Evolutionary conservation across 2,888 invertebrate species (phyloP).

Genomic region (Eristalinus aeneus): DNA sequence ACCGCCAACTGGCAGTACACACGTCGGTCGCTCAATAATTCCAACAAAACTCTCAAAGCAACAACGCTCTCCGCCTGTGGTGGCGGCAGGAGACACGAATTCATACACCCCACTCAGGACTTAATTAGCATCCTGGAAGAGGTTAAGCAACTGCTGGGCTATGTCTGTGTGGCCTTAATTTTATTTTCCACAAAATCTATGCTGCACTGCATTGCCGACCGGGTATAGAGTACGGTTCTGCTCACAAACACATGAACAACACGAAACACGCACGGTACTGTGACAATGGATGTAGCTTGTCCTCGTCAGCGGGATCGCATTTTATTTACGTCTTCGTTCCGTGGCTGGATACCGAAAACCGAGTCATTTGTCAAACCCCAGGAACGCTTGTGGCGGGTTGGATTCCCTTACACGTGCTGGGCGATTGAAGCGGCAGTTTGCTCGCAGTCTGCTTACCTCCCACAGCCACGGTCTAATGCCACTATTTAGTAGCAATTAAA

Average conservation of each 20-base stretch:
- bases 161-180: slow-evolving; percentile 48
- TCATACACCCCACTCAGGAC: neutral
- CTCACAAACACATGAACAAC: too few species aligned
- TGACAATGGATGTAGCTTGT: neutral
- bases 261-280: neutral
- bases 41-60: slow-evolving; percentile 30
- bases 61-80: neutral
- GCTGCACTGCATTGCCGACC: slow-evolving; percentile 9
- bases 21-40: slow-evolving; percentile 26
- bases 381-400: slow-evolving; percentile 7
- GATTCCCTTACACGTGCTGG: neutral
- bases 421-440: neutral
- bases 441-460: neutral
- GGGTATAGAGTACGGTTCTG: neutral
- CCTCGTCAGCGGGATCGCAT: neutral
- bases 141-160: slow-evolving; percentile 6
- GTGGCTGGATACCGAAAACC: neutral
- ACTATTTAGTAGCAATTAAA: slow-evolving; percentile 66
- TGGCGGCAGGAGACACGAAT: neutral
- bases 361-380: slow-evolving; percentile 44
- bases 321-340: neutral
- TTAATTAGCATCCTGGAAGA: slow-evolving; percentile 11
- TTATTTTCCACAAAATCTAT: slow-evolving; percentile 55
- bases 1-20: neutral
- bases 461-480: slow-evolving; percentile 12